phyloP scores from a whole-genome alignment of 92 coral and sea anemone species.

The Parazoanthus swiftii region DNA sequence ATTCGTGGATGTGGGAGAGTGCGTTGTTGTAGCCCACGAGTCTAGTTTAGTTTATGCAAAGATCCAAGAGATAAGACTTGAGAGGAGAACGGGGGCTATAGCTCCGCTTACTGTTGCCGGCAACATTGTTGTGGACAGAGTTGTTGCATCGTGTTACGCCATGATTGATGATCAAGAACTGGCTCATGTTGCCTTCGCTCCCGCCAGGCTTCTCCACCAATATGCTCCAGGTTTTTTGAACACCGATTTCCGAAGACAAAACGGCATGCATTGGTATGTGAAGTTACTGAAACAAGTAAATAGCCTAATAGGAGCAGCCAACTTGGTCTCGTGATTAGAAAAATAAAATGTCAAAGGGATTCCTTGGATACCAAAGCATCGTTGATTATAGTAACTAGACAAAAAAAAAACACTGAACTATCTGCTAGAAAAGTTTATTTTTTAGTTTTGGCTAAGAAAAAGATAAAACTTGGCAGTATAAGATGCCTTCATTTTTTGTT shows the following conservation, averaged over 20 bases:
- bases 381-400: not conserved
- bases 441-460: not conserved
- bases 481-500: not conserved
- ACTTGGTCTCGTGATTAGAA: conserved; percentile 38
- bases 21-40: conserved; percentile 58
- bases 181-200: conserved; percentile 76
- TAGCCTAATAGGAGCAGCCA: conserved; percentile 51
- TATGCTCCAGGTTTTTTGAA: conserved; percentile 59
- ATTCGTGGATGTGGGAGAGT: conserved; percentile 66
- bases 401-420: not conserved
- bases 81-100: conserved; percentile 65
- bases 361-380: conserved; percentile 29
- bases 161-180: conserved; percentile 69
- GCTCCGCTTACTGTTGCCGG: conserved; percentile 94
- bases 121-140: conserved; percentile 83
- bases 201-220: conserved; percentile 63
- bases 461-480: not conserved
- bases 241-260: conserved; percentile 45
- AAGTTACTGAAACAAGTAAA: conserved; percentile 64
- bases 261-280: conserved; percentile 96
- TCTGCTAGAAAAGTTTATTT: not conserved
- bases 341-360: conserved; percentile 16
- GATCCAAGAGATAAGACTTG: conserved; percentile 59
- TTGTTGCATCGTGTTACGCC: conserved; percentile 91
- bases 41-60: conserved; percentile 57